Evolutionary conservation across 2,113 vertebrate genomes (phyloP).

Genomic region (Nannospalax galili): DNA sequence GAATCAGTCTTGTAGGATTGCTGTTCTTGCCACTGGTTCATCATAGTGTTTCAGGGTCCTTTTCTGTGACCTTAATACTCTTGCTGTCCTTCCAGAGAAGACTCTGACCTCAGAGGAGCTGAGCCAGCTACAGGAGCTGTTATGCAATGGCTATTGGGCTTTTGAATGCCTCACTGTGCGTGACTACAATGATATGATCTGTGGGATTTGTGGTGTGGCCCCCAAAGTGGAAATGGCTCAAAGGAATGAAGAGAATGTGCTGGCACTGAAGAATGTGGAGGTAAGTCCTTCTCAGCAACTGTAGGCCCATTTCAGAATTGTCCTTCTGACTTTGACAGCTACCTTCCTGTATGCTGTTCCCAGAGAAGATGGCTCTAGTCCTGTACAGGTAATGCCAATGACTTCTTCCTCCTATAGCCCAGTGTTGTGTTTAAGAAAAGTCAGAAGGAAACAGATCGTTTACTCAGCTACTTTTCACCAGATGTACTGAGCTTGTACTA

Average conservation of each 20-base stretch:
- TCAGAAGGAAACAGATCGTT: background rate
- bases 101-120: constrained; percentile 87
- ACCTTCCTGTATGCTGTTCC: background rate
- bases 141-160: constrained; percentile 97
- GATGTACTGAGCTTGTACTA: background rate
- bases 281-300: constrained; percentile 78
- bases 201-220: constrained; percentile 96
- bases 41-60: background rate
- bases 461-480: background rate
- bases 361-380: background rate
- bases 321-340: background rate
- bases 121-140: constrained; percentile 91
- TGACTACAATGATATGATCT: constrained; percentile 99
- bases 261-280: constrained; percentile 96
- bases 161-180: constrained; percentile 97
- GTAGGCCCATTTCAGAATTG: background rate
- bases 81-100: constrained; percentile 88
- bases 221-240: constrained; percentile 96
- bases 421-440: background rate
- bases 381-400: background rate
- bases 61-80: background rate
- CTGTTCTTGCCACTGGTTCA: background rate
- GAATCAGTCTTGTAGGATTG: background rate
- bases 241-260: constrained; percentile 89
- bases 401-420: background rate